Percentiles rank a stretch among this genome's conserved stretches.
Conservation (phyloP, 2,888 invertebrate genomes). For the Drosophila nr. medialis region DNA sequence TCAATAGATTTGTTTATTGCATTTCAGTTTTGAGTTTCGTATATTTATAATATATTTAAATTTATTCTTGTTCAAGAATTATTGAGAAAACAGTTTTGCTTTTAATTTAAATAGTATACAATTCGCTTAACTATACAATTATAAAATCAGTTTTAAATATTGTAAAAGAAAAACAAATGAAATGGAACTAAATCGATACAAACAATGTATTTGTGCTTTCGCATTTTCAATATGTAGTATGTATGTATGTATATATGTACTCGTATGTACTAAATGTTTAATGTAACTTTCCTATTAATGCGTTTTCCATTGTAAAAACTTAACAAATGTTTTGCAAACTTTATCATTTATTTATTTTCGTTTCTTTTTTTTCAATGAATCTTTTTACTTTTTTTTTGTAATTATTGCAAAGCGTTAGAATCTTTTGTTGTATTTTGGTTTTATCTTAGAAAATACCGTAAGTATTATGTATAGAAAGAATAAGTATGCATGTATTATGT, state of each 20-base stretch:
- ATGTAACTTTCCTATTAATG: constrained; percentile 56
- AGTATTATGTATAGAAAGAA: constrained; percentile 53
- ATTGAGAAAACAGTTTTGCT: constrained; percentile 70
- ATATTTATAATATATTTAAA: constrained; percentile 74
- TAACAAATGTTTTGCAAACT: constrained; percentile 76
- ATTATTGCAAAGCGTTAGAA: constrained; percentile 63
- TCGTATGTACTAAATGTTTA: constrained; percentile 51
- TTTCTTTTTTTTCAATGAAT: constrained; percentile 17
- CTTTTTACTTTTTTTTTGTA: constrained; percentile 18
- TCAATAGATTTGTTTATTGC: constrained; percentile 79
- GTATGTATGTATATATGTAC: constrained; percentile 9
- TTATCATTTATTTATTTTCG: constrained; percentile 50
- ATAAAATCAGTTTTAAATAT: constrained; percentile 60
- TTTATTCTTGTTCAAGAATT: constrained; percentile 73
- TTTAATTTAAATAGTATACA: constrained; percentile 76
- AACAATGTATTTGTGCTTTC: constrained; percentile 42
- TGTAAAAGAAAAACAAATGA: constrained; percentile 33
- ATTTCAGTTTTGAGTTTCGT: constrained; percentile 71
- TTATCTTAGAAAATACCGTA: constrained; percentile 50
- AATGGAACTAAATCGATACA: constrained; percentile 33
- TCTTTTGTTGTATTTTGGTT: constrained; percentile 37
- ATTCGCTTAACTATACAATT: constrained; percentile 78
- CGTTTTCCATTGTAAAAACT: constrained; percentile 75
- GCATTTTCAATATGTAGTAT: constrained; percentile 27
- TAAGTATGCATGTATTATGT: constrained; percentile 37